A percentile compares a stretch with the other conserved stretches of the same genome.
phyloP scores from a whole-genome alignment of 30 jellyfish, hydroid and myxozoan genomes.

The Cassiopea andromeda region DNA sequence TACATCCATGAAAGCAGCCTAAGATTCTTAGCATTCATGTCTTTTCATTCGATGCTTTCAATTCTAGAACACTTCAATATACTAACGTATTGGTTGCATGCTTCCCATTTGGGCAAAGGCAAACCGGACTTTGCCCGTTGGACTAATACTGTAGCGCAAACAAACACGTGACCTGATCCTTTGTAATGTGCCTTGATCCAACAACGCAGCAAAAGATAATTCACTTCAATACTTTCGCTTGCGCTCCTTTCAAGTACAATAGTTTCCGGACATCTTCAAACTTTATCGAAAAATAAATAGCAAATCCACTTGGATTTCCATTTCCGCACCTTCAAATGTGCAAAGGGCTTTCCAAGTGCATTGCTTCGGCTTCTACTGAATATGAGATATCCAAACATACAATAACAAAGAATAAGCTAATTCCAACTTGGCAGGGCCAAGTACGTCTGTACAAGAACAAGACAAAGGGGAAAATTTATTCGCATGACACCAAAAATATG shows the following conservation, averaged over 20 bases:
- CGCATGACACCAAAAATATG: no score
- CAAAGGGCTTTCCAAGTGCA: not conserved
- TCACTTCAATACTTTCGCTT: not conserved
- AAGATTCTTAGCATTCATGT: no score
- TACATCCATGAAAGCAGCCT: no score
- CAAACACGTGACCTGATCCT: not conserved
- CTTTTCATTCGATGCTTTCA: no score
- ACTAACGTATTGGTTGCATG: not conserved
- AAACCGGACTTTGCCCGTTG: not conserved
- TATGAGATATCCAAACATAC: no score
- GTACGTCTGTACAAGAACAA: no score
- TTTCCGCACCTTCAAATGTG: not conserved
- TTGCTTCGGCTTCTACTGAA: not conserved
- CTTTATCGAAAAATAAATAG: not conserved
- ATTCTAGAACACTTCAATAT: not conserved
- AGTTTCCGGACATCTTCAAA: not conserved
- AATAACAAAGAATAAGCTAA: no score
- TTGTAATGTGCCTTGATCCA: not conserved
- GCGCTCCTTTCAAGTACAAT: not conserved
- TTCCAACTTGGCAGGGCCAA: no score
- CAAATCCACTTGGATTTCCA: conserved; percentile 3
- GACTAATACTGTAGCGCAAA: not conserved
- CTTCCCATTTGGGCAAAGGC: not conserved
- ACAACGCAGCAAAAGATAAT: not conserved
- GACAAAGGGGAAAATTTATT: no score